Evolutionary conservation across 2,888 invertebrate genomes (phyloP), one percentile per base, ranked within the genome.

Genomic region (Agrochola lychnidis): DNA sequence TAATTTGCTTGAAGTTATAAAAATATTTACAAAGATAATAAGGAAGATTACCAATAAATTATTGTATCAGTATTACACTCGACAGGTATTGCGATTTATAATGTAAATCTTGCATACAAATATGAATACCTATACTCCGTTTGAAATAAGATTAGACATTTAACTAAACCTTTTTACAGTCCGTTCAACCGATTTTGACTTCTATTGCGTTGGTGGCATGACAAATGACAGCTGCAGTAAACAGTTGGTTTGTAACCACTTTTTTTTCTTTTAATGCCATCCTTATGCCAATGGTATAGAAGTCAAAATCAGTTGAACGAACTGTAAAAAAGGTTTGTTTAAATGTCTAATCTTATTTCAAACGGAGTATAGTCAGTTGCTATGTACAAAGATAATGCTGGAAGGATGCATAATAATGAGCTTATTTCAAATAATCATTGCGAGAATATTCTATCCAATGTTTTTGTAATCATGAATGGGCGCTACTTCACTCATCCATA

Each of bases 401-500:
- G 9, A n/a, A 30, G 16, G 19, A 59, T 42, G 25, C 30, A 30
- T n/a, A 16, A 30, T 45, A 36, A 45, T 22, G 22, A 62, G 16
- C 16, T 42, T 30, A 45, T 56, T 45, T 56, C 0, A 71, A 25
- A 76, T 36, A 74, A 40, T 1, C 3, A 16, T 12, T 42, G 25
- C 12, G 16, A 16, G n/a, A 22, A 42, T 73, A 36, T 12, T 61
- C 10, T 19, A 16, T 61, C 2, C 2, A 42, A 72, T 30, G 12
- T 72, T 56, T 16, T 67, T 25, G 40, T 56, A 42, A 73, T 78
- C 12, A 73, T 0, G 10, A 68, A 70, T 73, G 67, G 67, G 76
- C 64, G 70, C 16, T 25, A n/a, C 61, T 69, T 56, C 62, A 71
- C 40, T 62, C 48, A 79, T 22, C 40, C 73, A 40, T 75, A 25